phyloP scores from a whole-genome alignment of 2,888 invertebrate genomes.

The Dendrolimus houi region DNA sequence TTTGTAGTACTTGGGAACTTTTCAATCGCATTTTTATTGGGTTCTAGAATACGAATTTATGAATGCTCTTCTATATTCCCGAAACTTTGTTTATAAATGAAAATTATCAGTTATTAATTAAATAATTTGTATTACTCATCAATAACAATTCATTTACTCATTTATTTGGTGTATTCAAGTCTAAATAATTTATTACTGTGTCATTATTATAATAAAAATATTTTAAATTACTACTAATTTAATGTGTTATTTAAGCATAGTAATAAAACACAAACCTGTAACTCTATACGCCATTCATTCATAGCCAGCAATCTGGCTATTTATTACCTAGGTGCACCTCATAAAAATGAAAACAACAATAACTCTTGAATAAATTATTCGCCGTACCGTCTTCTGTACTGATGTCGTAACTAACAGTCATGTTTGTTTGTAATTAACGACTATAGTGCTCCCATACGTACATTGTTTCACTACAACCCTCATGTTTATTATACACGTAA shows the following conservation, averaged over 20 bases:
- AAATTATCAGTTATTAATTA: no score
- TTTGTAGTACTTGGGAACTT: no score
- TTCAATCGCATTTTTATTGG: no score
- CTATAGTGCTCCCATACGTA: slow-evolving; percentile 48
- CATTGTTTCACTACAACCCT: slow-evolving; percentile 46
- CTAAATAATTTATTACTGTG: background rate
- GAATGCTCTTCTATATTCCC: no score
- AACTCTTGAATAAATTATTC: background rate
- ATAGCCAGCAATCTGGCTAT: background rate
- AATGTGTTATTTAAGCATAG: slow-evolving; percentile 1
- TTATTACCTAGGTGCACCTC: background rate
- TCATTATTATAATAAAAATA: slow-evolving; percentile 1
- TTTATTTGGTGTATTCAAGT: no score
- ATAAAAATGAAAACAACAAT: background rate
- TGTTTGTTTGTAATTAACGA: slow-evolving; percentile 70
- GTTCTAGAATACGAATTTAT: no score
- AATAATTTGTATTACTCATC: no score
- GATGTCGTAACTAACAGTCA: slow-evolving; percentile 35
- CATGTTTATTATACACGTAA: background rate
- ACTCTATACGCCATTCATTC: background rate
- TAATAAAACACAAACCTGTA: background rate
- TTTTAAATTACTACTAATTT: slow-evolving; percentile 2
- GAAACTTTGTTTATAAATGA: no score
- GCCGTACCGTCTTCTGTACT: slow-evolving; percentile 20
- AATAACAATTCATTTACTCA: no score